Evolutionary conservation across 2,113 vertebrate species (phyloP).

Genomic region (Crypturellus undulatus): DNA sequence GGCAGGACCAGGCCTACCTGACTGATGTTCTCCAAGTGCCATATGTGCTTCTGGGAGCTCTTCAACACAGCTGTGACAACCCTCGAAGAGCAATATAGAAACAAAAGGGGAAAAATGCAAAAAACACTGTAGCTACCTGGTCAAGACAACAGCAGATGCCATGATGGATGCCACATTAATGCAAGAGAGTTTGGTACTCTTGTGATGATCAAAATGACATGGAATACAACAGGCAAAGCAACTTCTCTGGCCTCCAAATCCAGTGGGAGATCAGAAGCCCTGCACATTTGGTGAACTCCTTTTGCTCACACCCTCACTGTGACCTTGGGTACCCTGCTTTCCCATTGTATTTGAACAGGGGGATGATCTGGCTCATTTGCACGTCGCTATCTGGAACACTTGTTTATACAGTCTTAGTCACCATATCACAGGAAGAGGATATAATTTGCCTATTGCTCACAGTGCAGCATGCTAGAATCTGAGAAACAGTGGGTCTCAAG

Average conservation of each 20-base stretch:
- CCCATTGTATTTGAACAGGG: not conserved
- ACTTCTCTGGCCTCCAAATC: not conserved
- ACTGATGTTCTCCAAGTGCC: not conserved
- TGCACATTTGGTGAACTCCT: not conserved
- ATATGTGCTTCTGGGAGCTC: not conserved
- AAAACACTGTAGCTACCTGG: not conserved
- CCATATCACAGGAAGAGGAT: slow-evolving; percentile 45
- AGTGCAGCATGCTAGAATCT: not conserved
- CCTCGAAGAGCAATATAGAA: not conserved
- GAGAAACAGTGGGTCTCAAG: not conserved
- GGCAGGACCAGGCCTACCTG: not conserved
- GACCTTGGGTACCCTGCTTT: not conserved
- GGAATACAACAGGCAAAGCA: not conserved
- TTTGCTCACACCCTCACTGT: not conserved
- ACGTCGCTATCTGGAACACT: not conserved
- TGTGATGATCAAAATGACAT: not conserved
- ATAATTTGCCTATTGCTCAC: slow-evolving; percentile 45
- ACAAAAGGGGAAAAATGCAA: not conserved
- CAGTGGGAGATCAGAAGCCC: not conserved
- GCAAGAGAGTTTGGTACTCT: not conserved
- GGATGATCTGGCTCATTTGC: not conserved
- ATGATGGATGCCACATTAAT: not conserved
- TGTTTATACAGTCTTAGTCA: slow-evolving; percentile 46
- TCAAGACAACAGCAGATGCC: not conserved
- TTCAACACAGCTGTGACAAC: not conserved